Percentiles rank a stretch among this genome's conserved stretches.
Conservation (phyloP, 2,888 invertebrate genomes). For the Caenorhabditis imperialis region DNA sequence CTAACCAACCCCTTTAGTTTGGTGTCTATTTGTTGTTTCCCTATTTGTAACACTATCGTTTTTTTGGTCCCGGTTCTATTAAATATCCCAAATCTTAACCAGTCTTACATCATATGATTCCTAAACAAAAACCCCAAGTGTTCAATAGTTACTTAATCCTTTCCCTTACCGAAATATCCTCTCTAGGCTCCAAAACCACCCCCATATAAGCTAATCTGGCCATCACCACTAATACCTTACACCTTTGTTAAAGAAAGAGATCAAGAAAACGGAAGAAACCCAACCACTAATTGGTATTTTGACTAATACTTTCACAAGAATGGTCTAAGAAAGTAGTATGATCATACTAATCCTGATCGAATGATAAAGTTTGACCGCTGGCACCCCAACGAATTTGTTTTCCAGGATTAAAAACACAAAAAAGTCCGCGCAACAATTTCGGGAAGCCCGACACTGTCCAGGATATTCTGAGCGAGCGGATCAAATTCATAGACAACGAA, state of each 20-base stretch:
- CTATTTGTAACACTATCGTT: too few relatives aligned
- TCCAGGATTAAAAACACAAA: slow-evolving; percentile 49
- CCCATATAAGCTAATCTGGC: background rate
- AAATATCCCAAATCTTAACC: slow-evolving; percentile 11
- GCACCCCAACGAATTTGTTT: slow-evolving; percentile 10
- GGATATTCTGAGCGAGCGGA: slow-evolving; percentile 51
- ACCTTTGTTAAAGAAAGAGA: too few relatives aligned
- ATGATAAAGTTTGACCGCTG: slow-evolving; percentile 2
- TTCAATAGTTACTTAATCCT: slow-evolving; percentile 40
- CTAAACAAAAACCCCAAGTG: background rate
- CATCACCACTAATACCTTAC: slow-evolving; percentile 25
- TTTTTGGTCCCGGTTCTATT: slow-evolving; percentile 9
- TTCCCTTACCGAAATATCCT: slow-evolving; percentile 22
- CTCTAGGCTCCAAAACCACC: background rate
- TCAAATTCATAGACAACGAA: slow-evolving; percentile 57
- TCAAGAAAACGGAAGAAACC: slow-evolving; percentile 11
- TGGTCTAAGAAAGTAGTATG: background rate
- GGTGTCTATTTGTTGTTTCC: background rate
- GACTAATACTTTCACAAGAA: slow-evolving; percentile 9
- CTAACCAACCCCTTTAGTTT: background rate
- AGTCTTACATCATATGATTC: too few relatives aligned
- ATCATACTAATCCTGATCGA: background rate
- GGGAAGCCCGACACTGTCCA: slow-evolving; percentile 51
- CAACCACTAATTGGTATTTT: slow-evolving; percentile 25
- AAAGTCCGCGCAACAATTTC: slow-evolving; percentile 31